A percentile compares a stretch with the other conserved stretches of the same genome.
phyloP scores from a whole-genome alignment of 2,113 vertebrate species.

The Erythrocebus patas region DNA sequence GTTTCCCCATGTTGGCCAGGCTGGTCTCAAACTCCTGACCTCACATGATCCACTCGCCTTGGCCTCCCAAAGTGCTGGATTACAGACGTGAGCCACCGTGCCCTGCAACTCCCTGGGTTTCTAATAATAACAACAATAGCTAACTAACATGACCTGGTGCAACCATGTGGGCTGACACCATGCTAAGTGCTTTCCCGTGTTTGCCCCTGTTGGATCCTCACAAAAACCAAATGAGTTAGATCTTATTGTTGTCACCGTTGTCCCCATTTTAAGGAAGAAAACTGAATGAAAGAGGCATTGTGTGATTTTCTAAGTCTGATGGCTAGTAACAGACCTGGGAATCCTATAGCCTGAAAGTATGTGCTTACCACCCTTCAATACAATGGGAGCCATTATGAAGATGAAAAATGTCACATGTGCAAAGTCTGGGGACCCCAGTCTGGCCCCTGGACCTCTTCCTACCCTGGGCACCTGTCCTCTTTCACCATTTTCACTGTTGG shows the following conservation, averaged over 20 bases:
- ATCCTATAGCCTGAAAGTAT: rapidly evolving
- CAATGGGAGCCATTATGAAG: not conserved
- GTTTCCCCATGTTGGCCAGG: too few species aligned
- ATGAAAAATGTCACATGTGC: not conserved
- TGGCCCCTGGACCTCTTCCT: not conserved
- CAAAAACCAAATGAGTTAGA: not conserved
- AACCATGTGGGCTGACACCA: rapidly evolving
- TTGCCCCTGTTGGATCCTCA: not conserved
- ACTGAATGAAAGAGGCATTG: not conserved
- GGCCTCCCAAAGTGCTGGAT: too few species aligned
- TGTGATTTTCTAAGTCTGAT: not conserved
- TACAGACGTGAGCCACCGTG: too few species aligned
- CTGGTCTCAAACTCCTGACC: too few species aligned
- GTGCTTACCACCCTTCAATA: too few species aligned
- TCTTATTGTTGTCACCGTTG: too few species aligned
- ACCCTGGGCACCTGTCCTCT: rapidly evolving
- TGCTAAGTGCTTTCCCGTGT: rapidly evolving
- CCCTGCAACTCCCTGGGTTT: not conserved
- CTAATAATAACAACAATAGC: not conserved
- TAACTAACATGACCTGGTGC: not conserved
- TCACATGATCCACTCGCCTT: too few species aligned
- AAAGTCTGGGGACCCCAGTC: not conserved
- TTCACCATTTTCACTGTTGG: not conserved
- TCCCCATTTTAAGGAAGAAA: not conserved
- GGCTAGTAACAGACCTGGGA: too few species aligned